Base-by-base conservation (phyloP, 2,888 invertebrate species). In the Crematogaster levior region DNA sequence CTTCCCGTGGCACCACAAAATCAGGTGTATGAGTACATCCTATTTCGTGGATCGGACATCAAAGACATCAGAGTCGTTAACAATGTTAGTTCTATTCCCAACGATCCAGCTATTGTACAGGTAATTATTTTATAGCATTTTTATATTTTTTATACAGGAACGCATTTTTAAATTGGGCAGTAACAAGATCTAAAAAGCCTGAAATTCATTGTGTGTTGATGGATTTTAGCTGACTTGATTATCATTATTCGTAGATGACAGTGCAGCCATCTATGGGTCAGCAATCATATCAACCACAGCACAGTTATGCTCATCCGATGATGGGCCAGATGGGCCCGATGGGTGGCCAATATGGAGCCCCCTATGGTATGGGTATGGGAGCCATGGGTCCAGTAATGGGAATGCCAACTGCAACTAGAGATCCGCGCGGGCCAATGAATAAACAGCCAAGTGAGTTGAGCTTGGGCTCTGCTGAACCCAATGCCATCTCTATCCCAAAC, bases 91-190 rank as follows among this genome's bases (percentile, higher is more conserved):
- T 97, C 97, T 74, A 95, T 98, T 93, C 98, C 98, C 86, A 98
- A 99, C 95, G 99, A 99, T 96, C 99, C 99, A 83, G 99, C 99
- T 85, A 99, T 99, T 95, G 98, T 99, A 95, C 96, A 97, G 95
- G 97, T 97, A 93, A 94, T 82, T 74, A 18, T 30, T 58, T 10
- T 27, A 27, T 37, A 51, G 4, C 46, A 21, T 40, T 34, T 12
- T 34, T 10, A 46, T 34, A 6, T 70, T 24, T 15, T 65, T 34
- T 9, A 5, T 18, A 12, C 0, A 60, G 0, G 9, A 56, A 10
- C 0, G 48, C 21, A n/a, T 61, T 7, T 21, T 37, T 40, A 24
- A 60, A 65, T 46, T 66, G 21, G 43, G 18, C 34, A 24, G 12
- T 12, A 46, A 46, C 30, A 58, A 34, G 1, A 10, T 0, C n/a